Base-by-base conservation (phyloP, 2,888 invertebrate genomes). In the Cryptops parisi region DNA sequence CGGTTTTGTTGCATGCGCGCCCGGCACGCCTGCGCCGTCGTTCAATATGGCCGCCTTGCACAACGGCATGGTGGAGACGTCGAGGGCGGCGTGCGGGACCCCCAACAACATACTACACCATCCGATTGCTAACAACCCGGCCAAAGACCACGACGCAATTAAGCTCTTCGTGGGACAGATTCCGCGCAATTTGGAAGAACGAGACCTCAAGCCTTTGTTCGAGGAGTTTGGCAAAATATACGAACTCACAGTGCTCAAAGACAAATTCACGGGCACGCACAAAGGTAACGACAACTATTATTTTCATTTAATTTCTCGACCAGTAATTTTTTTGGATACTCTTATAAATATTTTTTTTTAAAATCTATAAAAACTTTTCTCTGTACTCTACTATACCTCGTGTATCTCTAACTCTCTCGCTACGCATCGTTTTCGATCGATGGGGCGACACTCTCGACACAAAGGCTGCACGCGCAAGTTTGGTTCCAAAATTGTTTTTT, bases 161-260 rank as follows among this genome's bases (percentile, higher is more conserved):
- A 91, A 91, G 70, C 76, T 91, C 55, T 91, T 91, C 71, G 84
- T 93, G 53, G 91, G 91, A 19, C 89, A 93, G 72, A 93, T 93
- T 61, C 91, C 91, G 22, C 74, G 90, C 54, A 87, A 88, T 67
- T 71, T 91, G 55, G 86, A 86, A 65, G 91, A 90, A 67, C 82
- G 83, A 54, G 84, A 89, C 64, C 74, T 91, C 25, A 74, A 88
- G 50, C 89, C 89, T 33, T 82, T 91, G 77, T 89, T 91, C 69
- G 89, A 90, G 70, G 83, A 87, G 70, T 91, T 86, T 64, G 90
- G 91, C 53, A 85, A 85, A 70, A 90, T 91, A 67, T 89, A 88
- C 72, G 91, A 93, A 76, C 82, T 93, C 66, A 88, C 89, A 58
- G 85, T 93, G 55, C 80, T 93, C 62, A 90, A 89, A 76, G 91